A percentile compares a stretch with the other conserved stretches of the same genome.
Conservation (phyloP, 2,113 vertebrate species). For the Corythornis madagascariensis region DNA sequence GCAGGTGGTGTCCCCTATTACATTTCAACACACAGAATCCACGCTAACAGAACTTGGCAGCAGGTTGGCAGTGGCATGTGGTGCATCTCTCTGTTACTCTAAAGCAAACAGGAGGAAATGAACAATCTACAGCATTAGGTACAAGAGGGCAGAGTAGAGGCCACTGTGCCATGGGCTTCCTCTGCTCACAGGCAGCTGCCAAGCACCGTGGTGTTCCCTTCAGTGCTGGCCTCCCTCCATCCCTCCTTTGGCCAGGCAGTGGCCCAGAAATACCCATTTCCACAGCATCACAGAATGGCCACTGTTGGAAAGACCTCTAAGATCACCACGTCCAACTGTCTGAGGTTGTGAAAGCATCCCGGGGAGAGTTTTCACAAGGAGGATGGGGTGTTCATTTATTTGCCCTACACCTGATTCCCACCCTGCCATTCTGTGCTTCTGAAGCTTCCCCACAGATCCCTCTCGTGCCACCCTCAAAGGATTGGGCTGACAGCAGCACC, state of each 20-base stretch:
- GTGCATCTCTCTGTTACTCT: background rate
- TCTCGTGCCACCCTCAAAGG: background rate
- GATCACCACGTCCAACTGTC: too few species aligned
- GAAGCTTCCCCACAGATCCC: too few species aligned
- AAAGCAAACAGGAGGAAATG: slow-evolving; percentile 30
- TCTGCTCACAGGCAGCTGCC: background rate
- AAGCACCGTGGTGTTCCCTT: fast-evolving
- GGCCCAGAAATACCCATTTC: background rate
- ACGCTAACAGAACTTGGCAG: background rate
- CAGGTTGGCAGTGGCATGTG: background rate
- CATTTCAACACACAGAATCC: background rate
- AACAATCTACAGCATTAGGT: background rate
- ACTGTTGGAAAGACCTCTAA: too few species aligned
- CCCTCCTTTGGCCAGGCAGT: fast-evolving
- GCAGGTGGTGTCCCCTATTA: background rate
- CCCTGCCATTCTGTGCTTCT: background rate
- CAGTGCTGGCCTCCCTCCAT: background rate
- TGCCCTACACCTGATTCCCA: background rate
- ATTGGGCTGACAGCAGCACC: background rate
- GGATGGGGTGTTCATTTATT: background rate
- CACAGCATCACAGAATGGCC: background rate
- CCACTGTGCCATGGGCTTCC: background rate
- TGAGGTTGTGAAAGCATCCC: background rate
- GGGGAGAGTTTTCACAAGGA: background rate
- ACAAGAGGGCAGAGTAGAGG: background rate